phyloP scores from a whole-genome alignment of 35 echinoderm and acorn worm species.

The Stichopus chloronotus region DNA sequence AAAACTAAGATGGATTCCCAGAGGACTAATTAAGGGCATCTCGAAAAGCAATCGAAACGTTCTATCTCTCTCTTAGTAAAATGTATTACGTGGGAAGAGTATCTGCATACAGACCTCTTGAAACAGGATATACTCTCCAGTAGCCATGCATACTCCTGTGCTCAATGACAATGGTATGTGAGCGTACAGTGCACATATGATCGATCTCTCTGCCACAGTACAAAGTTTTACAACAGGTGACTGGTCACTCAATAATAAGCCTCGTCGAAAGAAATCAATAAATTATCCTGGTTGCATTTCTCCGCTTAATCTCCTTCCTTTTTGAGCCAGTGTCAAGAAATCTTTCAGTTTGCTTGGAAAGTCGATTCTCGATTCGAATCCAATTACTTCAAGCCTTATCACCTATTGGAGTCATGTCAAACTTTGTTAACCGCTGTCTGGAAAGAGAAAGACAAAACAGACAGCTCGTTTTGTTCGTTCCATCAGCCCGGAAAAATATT shows the following conservation, averaged over 20 bases:
- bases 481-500: slow-evolving; percentile 37
- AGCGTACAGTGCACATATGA: neutral
- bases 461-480: slow-evolving; percentile 34
- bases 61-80: too few relatives aligned
- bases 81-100: too few relatives aligned
- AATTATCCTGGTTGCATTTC: slow-evolving; percentile 1
- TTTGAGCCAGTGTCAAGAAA: slow-evolving; percentile 38
- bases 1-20: too few relatives aligned
- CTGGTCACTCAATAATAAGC: neutral
- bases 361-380: slow-evolving; percentile 48
- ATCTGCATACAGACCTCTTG: too few relatives aligned
- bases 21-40: too few relatives aligned
- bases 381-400: slow-evolving; percentile 46
- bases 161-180: too few relatives aligned
- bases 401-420: slow-evolving; percentile 42
- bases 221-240: slow-evolving; percentile 22
- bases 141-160: too few relatives aligned
- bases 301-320: slow-evolving; percentile 9
- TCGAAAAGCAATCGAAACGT: too few relatives aligned
- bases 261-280: neutral
- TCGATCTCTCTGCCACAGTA: neutral
- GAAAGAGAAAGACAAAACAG: slow-evolving; percentile 16
- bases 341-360: slow-evolving; percentile 37
- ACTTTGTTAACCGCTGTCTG: slow-evolving; percentile 34
- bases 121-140: too few relatives aligned